A percentile compares a stretch with the other conserved stretches of the same genome.
phyloP scores from a whole-genome alignment of 2,797 vertebrate genomes.

The Sebastes diaconus region DNA sequence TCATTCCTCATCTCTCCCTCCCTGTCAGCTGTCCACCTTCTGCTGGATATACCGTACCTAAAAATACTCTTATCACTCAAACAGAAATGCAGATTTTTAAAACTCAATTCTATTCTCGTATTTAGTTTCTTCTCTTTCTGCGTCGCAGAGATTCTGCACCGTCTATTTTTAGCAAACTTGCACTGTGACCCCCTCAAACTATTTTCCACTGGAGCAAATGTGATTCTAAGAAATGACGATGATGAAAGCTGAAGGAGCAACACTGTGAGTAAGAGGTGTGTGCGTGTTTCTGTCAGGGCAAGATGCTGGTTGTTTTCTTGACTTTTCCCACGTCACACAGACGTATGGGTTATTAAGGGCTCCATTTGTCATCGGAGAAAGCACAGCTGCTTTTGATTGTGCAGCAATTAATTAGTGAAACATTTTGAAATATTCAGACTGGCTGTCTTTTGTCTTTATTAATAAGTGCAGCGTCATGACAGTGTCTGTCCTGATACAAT shows the following conservation, averaged over 20 bases:
- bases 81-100: neutral
- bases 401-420: constrained; percentile 15
- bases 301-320: neutral
- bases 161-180: neutral
- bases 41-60: neutral
- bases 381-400: neutral
- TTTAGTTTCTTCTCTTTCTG: neutral
- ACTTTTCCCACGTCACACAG: neutral
- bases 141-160: neutral
- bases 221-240: constrained; percentile 11
- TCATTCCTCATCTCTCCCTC: neutral
- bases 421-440: constrained; percentile 1
- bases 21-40: neutral
- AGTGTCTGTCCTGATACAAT: neutral
- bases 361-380: neutral
- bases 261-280: neutral
- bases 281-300: neutral
- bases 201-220: constrained; percentile 26
- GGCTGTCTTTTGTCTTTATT: neutral
- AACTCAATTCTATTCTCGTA: neutral
- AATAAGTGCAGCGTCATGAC: neutral
- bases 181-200: neutral
- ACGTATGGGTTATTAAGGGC: neutral
- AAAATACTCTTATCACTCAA: neutral
- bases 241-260: constrained; percentile 29